Evolutionary conservation across 2,888 invertebrate genomes (phyloP), one percentile per base, ranked within the genome.

Genomic region (Xylota sylvarum): DNA sequence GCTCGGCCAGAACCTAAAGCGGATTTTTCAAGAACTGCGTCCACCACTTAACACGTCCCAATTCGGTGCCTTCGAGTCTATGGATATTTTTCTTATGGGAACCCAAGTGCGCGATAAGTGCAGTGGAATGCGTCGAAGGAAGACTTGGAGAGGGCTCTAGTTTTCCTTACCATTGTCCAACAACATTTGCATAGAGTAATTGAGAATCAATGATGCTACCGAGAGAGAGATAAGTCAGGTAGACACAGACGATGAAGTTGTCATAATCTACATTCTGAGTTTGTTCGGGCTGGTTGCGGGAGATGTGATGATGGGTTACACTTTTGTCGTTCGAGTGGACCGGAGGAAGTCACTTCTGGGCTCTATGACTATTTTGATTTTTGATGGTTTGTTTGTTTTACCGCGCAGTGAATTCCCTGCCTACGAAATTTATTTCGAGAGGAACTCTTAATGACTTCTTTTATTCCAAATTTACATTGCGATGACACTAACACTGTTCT

Each of bases 11-110:
- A 85, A 80, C 60, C 70, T 65, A 85, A 80, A 76, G 85, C 85
- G 76, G 85, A 85, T 81, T 77, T 80, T 85, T 85, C 85, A 81
- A 85, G 85, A 85, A 81, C 85, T 77, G 40, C 85, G 81, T 81
- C 81, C 81, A 85, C 82, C 73, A 82, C 86, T 86, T 82, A 86
- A 77, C 78, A 86, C 82, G 86, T 86, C 77, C 86, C 86, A 86
- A 82, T 86, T 86, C 55, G 73, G 73, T 58, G 64, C 72, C 72
- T 78, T 73, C 86, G 69, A 82, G 86, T 65, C 72, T 78, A 55
- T 82, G 77, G 69, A 86, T 86, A 78, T 82, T 86, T 81, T 86
- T 74, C 69, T 82, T 86, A 46, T 77, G 40, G 58, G 17, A 62
- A 37, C 35, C 80, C 46, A 85, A 85, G 84, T 70, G 70, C 43